Evolutionary conservation across 1,140 invertebrate species (phyloP).

Genomic region (Trichonephila clavipes): DNA sequence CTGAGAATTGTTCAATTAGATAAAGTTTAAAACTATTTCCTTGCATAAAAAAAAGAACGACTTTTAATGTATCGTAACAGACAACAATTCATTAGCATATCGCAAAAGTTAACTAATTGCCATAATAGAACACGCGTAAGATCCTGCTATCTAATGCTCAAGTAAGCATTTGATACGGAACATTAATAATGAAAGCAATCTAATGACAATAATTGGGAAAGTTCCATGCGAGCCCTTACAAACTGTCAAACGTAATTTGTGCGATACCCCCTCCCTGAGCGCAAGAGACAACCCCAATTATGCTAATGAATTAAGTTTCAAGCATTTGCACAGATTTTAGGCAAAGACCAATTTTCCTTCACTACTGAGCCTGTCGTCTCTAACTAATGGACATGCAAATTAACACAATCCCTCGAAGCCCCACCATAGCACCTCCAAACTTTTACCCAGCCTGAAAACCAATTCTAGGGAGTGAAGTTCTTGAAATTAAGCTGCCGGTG

Average conservation of each 20-base stretch:
- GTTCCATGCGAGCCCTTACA: not conserved
- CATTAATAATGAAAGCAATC: no score
- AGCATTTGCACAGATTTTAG: constrained; percentile 67
- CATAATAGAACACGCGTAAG: no score
- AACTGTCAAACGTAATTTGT: constrained; percentile 34
- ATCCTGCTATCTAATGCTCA: no score
- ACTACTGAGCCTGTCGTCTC: not conserved
- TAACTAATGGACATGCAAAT: constrained; percentile 72
- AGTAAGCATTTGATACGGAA: no score
- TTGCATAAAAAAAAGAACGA: no score
- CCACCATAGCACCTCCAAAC: not conserved
- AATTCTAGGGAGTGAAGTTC: constrained; percentile 1
- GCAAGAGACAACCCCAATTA: constrained; percentile 63
- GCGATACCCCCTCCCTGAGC: not conserved
- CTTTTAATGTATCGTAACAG: no score
- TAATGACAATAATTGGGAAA: no score
- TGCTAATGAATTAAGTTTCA: constrained; percentile 72
- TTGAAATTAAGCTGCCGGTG: constrained; percentile 33
- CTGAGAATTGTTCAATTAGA: no score
- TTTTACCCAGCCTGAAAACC: constrained; percentile 23
- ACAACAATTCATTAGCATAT: no score
- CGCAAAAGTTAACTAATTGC: no score
- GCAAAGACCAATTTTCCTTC: constrained; percentile 55
- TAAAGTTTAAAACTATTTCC: no score
- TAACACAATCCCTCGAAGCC: constrained; percentile 55